Conservation (phyloP, 2,888 invertebrate genomes). For the Willowsia nigromaculata region DNA sequence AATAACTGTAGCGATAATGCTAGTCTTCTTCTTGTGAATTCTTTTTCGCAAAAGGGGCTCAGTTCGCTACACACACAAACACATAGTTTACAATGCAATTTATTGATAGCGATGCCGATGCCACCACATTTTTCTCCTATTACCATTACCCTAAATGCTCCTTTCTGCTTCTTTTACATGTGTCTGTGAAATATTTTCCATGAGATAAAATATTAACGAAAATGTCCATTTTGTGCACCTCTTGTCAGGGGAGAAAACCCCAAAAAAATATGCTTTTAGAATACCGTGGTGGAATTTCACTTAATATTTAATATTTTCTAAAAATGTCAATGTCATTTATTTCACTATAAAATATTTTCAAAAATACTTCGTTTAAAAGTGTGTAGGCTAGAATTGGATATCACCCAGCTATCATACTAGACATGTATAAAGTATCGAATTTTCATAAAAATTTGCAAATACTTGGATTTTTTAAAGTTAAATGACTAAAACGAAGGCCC, state of each 20-base stretch:
- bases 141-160: background rate
- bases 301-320: background rate
- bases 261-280: too few species aligned
- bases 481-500: too few species aligned
- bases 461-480: too few species aligned
- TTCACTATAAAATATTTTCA: background rate
- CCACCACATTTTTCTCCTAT: too few species aligned
- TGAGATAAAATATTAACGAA: background rate
- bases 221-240: too few species aligned
- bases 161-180: conserved; percentile 3
- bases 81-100: too few species aligned
- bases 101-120: too few species aligned
- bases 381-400: background rate
- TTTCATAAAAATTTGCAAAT: too few species aligned
- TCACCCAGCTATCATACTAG: too few species aligned
- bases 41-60: background rate
- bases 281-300: background rate
- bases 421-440: too few species aligned
- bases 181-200: background rate
- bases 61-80: background rate
- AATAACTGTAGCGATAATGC: background rate
- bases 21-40: background rate
- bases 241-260: too few species aligned
- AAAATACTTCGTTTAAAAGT: background rate
- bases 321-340: conserved; percentile 2